Base-by-base conservation (phyloP, 53 echinoderm and acorn worm genomes). In the Holothuria scabra region DNA sequence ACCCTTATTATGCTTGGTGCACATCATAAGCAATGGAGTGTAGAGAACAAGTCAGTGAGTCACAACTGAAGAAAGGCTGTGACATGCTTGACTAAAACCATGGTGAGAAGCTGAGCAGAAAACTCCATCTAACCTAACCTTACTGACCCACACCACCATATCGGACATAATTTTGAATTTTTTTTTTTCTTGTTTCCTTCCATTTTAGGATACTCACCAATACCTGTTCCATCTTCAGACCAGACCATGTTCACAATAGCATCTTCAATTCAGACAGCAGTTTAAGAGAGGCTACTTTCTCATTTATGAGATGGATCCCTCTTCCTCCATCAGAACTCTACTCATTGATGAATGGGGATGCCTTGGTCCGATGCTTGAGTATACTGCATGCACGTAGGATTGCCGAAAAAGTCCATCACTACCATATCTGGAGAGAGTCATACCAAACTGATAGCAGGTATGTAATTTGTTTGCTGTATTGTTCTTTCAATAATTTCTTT, bases 181-280 rank as follows among this genome's bases (percentile, higher is more conserved):
- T 12, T 25, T 59, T 59, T 61, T 61, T 26, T 5, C 28, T 61
- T 31, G 0, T 64, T 64, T 28, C 20, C 31, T n/a, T 28, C n/a
- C 16, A 6, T 41, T 59, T 49, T 86, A 96, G 96, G 84, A 48
- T 94, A 13, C 84, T 96, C 19, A 61, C 66, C 70, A 74, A 89
- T 79, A 90, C 78, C 22, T 85, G 94, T 34, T 97, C 88, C 23
- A 89, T 97, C 59, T 93, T 93, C 67, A 19, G 85, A 22, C 87
- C 89, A 25, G 97, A 97, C 59, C 74, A 97, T 82, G 92, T 97
- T 89, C 90, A 97, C 76, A 38, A 81, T 66, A 93, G 93, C 22
- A 86, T 75, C 55, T 38, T 41, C 16, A 65, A 74, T 65, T 31
- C 82, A 46, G 66, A 29, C 23, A 37, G 8, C 37, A 20, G 5